Evolutionary conservation across 2,888 invertebrate genomes (phyloP), one percentile per base, ranked within the genome.

Genomic region (Gymnocheta viridis): DNA sequence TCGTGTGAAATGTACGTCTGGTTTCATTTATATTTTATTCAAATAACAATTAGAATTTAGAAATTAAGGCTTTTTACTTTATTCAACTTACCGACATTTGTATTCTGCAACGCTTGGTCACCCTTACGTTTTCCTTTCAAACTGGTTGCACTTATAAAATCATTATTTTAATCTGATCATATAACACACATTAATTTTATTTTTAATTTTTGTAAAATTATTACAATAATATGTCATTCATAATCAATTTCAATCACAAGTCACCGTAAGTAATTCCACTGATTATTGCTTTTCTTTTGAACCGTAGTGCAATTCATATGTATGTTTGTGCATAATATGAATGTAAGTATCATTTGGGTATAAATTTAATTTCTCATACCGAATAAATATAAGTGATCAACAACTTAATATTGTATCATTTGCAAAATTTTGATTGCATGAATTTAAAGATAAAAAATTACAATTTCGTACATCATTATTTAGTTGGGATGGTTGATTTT

Each of bases 391-490:
- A 54, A 78, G 81, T 73, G 80, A 77, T 77, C 81, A 84, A 81
- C 81, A 72, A 69, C 84, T 81, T 80, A 77, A 80, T 76, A 73
- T 73, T 69, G 77, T 62, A 76, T 81, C 72, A 84, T 81, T 84
- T 81, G 76, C 80, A 77, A 81, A 81, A 80, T 67, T 72, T 80
- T 80, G 83, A 83, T 83, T 84, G 83, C 54, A 19, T 74, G 76
- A 72, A 56, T 69, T 64, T 69, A 60, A 74, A 64, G 79, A 74
- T 66, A 64, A 64, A 69, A 35, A 70, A 81, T 77, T 84, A 77
- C 72, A 81, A 77, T 84, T 84, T 81, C 81, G 41, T 81, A 84
- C 84, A 84, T 84, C 84, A 77, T 84, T 84, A 84, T 84, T 84
- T 83, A 80, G 74, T 70, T 47, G 56, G 47, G 67, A 56, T 29